Evolutionary conservation across 2,888 invertebrate genomes (phyloP).

Genomic region (Nowickia ferox): DNA sequence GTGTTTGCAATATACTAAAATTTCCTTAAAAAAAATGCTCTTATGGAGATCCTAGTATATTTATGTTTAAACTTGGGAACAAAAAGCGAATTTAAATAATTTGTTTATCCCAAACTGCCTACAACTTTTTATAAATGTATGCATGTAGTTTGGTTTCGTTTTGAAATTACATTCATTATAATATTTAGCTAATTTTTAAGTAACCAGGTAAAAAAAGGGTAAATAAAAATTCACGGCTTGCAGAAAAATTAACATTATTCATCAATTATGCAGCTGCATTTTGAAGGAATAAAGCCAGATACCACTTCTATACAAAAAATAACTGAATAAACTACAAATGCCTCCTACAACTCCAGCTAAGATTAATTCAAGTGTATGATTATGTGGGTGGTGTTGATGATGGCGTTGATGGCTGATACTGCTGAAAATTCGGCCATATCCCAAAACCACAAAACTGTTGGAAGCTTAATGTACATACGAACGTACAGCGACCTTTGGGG

Average conservation of each 20-base stretch:
- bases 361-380: constrained; percentile 10
- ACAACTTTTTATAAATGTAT: too few relatives aligned
- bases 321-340: constrained; percentile 46
- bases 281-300: constrained; percentile 36
- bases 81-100: too few relatives aligned
- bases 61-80: too few relatives aligned
- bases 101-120: too few relatives aligned
- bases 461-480: constrained; percentile 22
- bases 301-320: constrained; percentile 25
- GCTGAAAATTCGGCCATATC: constrained; percentile 25
- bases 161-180: constrained; percentile 46
- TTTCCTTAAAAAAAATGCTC: too few relatives aligned
- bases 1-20: too few relatives aligned
- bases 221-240: constrained; percentile 3
- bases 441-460: constrained; percentile 46
- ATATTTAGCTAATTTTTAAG: constrained; percentile 39
- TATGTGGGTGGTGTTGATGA: constrained; percentile 60
- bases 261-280: constrained; percentile 71
- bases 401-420: constrained; percentile 23
- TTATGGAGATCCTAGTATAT: too few relatives aligned
- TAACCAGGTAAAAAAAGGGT: constrained; percentile 20
- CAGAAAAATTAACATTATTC: constrained; percentile 64
- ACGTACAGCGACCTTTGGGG: constrained; percentile 36
- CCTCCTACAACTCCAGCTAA: constrained; percentile 29
- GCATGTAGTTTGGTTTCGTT: background rate